Evolutionary conservation across 1,140 invertebrate species (phyloP), one percentile per base, ranked within the genome.

Genomic region (Portunus trituberculatus): DNA sequence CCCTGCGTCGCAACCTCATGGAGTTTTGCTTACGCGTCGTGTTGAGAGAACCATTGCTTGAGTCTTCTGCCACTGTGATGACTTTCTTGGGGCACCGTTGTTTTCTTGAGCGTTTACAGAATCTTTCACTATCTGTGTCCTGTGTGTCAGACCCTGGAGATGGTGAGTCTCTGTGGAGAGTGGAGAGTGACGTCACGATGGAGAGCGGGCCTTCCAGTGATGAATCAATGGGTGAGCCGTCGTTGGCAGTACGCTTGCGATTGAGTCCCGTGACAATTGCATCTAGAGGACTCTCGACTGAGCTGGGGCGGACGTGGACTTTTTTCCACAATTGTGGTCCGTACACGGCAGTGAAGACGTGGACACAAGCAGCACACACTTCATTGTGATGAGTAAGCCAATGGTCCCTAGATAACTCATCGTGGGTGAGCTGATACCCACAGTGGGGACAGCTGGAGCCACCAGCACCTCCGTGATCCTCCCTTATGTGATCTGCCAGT

Each of bases 41-140:
- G 88, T 76, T 76, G 90, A 87, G 31, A 20, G 90, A 29, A 59
- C 20, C 92, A 90, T 84, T 52, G 83, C 87, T 84, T 45, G 46
- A 91, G 84, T 89, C 87, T 90, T 48, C 83, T 83, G 91, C 89
- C 20, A 96, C 93, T 14, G 96, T 97, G 14, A 97, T 96, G 12
- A 97, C 96, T 96, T 97, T 97, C 91, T 97, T 97, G 4, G 97
- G 97, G 95, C 97, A 97, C 52, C 96, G 97, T 95, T 97, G 97
- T 93, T 97, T 97, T 20, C 97, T 96, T 2, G 97, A 97, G 83
- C 97, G 96, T 94, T 97, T 96, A 82, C 91, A 95, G 87, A 96
- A 93, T 48, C 95, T 94, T 52, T 96, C 96, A 83, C 84, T 93
- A 59, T 96, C 95, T 28, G 92, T 59, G 10, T 96, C 96, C 39